Evolutionary conservation across 2,888 invertebrate species (phyloP), one percentile per base, ranked within the genome.

Genomic region (Anorthoa munda): DNA sequence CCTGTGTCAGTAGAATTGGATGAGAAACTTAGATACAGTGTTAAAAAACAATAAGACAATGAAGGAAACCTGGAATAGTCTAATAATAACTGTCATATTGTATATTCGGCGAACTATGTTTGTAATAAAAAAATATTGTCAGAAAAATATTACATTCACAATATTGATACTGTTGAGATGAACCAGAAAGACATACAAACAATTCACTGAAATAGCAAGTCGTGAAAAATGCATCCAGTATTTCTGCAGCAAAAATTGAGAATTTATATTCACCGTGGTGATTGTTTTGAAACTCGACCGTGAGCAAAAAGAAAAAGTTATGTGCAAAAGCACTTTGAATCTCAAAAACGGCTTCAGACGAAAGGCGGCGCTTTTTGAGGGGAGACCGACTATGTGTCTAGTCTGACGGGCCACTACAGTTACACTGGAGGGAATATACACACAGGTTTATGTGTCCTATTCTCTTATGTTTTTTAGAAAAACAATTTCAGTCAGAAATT

Each of bases 271-370:
- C 75, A 65, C 46, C 21, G 63, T 53, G 31, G 66, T 78, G 80
- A 80, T 82, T 82, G 83, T 81, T 81, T 82, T 73, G 79, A 81
- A 82, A 79, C 69, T 66, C 66, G 55, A 60, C 61, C 55, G 65
- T 56, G 46, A 65, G 74, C n/a, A 66, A 81, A 67, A 70, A 65
- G 64, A 65, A 64, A 79, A 83, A 83, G 66, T 65, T 75, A 11
- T 50, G 55, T 58, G 48, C 48, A 51, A 60, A 17, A 55, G 82
- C 84, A 68, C 84, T 82, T 68, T 77, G 77, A 68, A 81, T 77
- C 82, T 82, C 72, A 56, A 81, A 77, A 84, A 81, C 51, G 58
- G 72, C 82, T 69, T 63, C 64, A 84, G 82, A 81, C 77, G 65
- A 59, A 66, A 60, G 66, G 65, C 66, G 53, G 55, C 7, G 53